These are phyloP conservation scores for Ooceraea biroi DNA, from an alignment of 1,140 invertebrate species.

Conservation along the genomic window DNA sequence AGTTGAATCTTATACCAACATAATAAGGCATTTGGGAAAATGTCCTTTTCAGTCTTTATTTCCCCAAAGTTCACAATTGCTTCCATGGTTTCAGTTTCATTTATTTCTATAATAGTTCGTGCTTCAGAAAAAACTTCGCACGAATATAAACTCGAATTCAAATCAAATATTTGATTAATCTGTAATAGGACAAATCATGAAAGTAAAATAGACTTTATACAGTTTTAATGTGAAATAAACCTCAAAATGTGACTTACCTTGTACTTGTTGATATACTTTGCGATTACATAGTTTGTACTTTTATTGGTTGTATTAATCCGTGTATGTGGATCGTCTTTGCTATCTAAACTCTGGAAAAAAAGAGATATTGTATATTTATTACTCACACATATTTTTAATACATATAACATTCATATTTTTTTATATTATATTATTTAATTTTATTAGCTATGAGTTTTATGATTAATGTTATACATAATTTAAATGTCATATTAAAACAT, in stretches of 20 bases:
- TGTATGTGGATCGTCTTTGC: slow-evolving; percentile 42
- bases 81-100: slow-evolving; percentile 70
- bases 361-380: slow-evolving; percentile 75
- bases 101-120: slow-evolving; percentile 74
- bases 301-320: slow-evolving; percentile 45
- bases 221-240: background rate
- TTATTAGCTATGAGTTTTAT: slow-evolving; percentile 67
- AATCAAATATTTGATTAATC: slow-evolving; percentile 80
- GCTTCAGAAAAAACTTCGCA: slow-evolving; percentile 70
- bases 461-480: slow-evolving; percentile 28
- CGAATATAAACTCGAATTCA: slow-evolving; percentile 77
- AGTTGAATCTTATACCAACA: slow-evolving; percentile 80
- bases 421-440: slow-evolving; percentile 59
- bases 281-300: slow-evolving; percentile 81
- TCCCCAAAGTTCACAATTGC: slow-evolving; percentile 74
- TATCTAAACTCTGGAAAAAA: slow-evolving; percentile 76
- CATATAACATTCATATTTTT: slow-evolving; percentile 58
- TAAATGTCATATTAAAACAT: slow-evolving; percentile 20
- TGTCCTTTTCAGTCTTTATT: slow-evolving; percentile 61
- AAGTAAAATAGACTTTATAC: slow-evolving; percentile 14
- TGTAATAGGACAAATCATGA: slow-evolving; percentile 63
- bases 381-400: too few species aligned
- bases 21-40: slow-evolving; percentile 79
- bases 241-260: slow-evolving; percentile 79
- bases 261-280: slow-evolving; percentile 85